phyloP scores from a whole-genome alignment of 2,888 invertebrate species.

The Chaetogeoica ovagalla region DNA sequence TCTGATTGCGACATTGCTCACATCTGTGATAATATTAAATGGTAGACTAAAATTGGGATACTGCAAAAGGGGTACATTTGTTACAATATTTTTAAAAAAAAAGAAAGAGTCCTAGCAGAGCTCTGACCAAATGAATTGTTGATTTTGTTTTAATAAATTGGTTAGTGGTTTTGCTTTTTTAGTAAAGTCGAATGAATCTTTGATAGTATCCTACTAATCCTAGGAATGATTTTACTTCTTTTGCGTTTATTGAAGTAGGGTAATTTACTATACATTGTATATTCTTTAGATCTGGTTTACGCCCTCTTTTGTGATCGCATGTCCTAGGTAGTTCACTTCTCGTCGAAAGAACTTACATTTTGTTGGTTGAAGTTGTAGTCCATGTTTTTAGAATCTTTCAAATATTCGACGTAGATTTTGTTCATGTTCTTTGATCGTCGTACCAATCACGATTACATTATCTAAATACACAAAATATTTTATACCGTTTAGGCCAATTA shows the following conservation, averaged over 20 bases:
- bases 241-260: slow-evolving; percentile 5
- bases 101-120: slow-evolving; percentile 35
- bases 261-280: slow-evolving; percentile 38
- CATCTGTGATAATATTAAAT: neutral
- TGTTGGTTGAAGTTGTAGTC: slow-evolving; percentile 56
- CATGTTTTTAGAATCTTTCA: slow-evolving; percentile 51
- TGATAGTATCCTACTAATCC: slow-evolving; percentile 57
- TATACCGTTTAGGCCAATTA: slow-evolving; percentile 54
- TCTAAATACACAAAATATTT: slow-evolving; percentile 54
- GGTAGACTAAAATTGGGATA: neutral
- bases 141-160: slow-evolving; percentile 55
- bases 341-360: slow-evolving; percentile 48
- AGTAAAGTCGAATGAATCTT: slow-evolving; percentile 56
- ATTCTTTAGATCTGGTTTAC: slow-evolving; percentile 54
- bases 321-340: slow-evolving; percentile 46
- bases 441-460: slow-evolving; percentile 52
- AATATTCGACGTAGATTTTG: slow-evolving; percentile 47
- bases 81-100: slow-evolving; percentile 25
- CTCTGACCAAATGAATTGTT: slow-evolving; percentile 54
- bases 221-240: slow-evolving; percentile 55
- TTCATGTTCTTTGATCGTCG: slow-evolving; percentile 47
- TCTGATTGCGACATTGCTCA: neutral
- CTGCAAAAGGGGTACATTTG: neutral
- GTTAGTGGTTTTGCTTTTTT: slow-evolving; percentile 56
- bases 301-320: slow-evolving; percentile 38